Evolutionary conservation across 2,888 invertebrate species (phyloP).

Genomic region (Cactoblastis cactorum): DNA sequence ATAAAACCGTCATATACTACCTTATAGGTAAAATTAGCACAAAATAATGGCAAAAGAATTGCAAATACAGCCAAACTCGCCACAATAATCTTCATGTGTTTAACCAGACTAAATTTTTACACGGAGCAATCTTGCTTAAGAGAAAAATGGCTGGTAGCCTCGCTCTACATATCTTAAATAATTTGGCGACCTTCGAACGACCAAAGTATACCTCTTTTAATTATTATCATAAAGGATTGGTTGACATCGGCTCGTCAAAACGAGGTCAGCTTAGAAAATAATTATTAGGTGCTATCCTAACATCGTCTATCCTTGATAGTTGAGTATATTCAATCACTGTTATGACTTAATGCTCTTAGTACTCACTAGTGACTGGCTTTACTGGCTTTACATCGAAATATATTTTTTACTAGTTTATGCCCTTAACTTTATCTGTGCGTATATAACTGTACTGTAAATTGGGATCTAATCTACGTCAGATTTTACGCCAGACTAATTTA

Average conservation of each 20-base stretch:
- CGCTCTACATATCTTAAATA: constrained; percentile 68
- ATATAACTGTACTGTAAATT: not conserved
- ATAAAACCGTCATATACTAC: too few relatives aligned
- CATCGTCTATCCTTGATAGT: constrained; percentile 5
- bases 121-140: constrained; percentile 41
- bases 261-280: constrained; percentile 35
- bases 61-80: not conserved
- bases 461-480: too few relatives aligned
- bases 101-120: not conserved
- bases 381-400: too few relatives aligned
- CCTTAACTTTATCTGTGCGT: too few relatives aligned
- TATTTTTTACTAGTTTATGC: too few relatives aligned
- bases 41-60: not conserved
- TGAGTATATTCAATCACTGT: constrained; percentile 14
- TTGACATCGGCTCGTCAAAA: constrained; percentile 60
- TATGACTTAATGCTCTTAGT: constrained; percentile 3
- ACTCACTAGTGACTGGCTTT: too few relatives aligned
- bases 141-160: constrained; percentile 55
- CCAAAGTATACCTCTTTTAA: constrained; percentile 61
- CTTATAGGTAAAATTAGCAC: too few relatives aligned
- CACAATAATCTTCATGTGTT: not conserved
- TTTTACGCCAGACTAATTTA: too few relatives aligned
- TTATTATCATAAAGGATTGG: constrained; percentile 62
- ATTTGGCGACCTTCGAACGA: constrained; percentile 62
- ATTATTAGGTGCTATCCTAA: constrained; percentile 19